These are phyloP conservation scores for Megalops atlanticus DNA, from an alignment of 2,113 vertebrate species.

Conservation along the genomic window DNA sequence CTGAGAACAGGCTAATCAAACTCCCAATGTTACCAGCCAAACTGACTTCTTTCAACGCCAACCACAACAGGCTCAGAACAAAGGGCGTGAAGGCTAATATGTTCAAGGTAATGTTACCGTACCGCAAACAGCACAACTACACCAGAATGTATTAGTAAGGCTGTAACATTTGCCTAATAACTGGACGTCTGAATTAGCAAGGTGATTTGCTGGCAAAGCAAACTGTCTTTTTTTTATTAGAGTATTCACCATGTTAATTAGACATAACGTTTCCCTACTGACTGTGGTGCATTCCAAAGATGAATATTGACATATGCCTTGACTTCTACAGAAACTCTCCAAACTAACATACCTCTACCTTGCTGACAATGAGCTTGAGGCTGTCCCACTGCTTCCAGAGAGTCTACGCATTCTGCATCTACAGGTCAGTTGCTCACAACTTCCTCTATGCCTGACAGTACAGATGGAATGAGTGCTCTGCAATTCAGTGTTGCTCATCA, in stretches of 20 bases:
- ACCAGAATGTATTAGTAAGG: background rate
- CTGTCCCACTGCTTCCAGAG: conserved; percentile 88
- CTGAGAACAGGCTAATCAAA: conserved; percentile 86
- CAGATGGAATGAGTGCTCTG: background rate
- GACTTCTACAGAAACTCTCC: conserved; percentile 77
- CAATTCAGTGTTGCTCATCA: background rate
- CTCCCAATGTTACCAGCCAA: conserved; percentile 90
- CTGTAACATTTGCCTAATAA: background rate
- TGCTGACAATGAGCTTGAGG: conserved; percentile 86
- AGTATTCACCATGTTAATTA: too few relatives aligned
- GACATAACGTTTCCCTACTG: too few relatives aligned
- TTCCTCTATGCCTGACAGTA: background rate
- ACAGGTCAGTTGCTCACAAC: conserved; percentile 75
- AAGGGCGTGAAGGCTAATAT: conserved; percentile 91
- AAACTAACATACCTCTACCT: conserved; percentile 83
- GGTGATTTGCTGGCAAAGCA: background rate
- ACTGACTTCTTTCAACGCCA: conserved; percentile 83
- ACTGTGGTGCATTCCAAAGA: too few relatives aligned
- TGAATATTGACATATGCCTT: too few relatives aligned
- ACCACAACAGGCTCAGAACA: conserved; percentile 87
- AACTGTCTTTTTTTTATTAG: too few relatives aligned
- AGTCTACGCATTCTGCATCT: conserved; percentile 86
- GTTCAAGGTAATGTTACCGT: conserved; percentile 82
- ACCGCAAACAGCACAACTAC: background rate
- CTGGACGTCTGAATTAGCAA: background rate